These are phyloP conservation scores for Polypterus senegalus DNA, from an alignment of 2,113 vertebrate species.

Conservation along the genomic window DNA sequence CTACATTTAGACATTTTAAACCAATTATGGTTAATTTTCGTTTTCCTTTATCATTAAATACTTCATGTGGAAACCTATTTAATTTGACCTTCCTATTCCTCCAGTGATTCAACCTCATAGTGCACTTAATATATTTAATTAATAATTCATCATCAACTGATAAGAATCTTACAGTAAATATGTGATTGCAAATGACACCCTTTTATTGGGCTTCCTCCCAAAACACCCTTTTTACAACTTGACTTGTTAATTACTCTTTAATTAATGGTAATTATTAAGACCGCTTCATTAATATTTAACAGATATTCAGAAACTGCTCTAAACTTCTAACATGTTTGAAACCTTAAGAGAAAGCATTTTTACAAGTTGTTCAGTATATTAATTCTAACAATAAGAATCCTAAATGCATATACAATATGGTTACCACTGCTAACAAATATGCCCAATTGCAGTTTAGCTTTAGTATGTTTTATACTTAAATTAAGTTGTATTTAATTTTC, in stretches of 20 bases:
- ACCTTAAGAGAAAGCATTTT: too few species aligned
- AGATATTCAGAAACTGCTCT: slow-evolving; percentile 1
- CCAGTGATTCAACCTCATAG: slow-evolving; percentile 37
- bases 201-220: slow-evolving; percentile 27
- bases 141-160: slow-evolving; percentile 52
- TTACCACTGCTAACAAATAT: too few species aligned
- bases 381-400: too few species aligned
- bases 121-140: slow-evolving; percentile 46
- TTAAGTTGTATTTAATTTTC: too few species aligned
- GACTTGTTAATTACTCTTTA: not conserved
- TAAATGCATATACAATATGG: too few species aligned
- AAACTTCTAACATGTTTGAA: not conserved
- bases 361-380: too few species aligned
- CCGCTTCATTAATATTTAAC: slow-evolving; percentile 16
- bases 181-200: slow-evolving; percentile 25
- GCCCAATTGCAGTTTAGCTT: too few species aligned
- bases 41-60: slow-evolving; percentile 37
- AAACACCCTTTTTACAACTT: slow-evolving; percentile 13
- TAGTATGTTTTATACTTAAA: too few species aligned
- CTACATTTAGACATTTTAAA: slow-evolving; percentile 42
- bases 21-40: slow-evolving; percentile 48
- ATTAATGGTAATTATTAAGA: not conserved
- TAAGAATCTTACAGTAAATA: slow-evolving; percentile 27
- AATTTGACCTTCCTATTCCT: slow-evolving; percentile 52
- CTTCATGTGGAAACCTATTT: slow-evolving; percentile 41